phyloP scores from a whole-genome alignment of 2,888 invertebrate genomes.

The Tetragnatha montana region DNA sequence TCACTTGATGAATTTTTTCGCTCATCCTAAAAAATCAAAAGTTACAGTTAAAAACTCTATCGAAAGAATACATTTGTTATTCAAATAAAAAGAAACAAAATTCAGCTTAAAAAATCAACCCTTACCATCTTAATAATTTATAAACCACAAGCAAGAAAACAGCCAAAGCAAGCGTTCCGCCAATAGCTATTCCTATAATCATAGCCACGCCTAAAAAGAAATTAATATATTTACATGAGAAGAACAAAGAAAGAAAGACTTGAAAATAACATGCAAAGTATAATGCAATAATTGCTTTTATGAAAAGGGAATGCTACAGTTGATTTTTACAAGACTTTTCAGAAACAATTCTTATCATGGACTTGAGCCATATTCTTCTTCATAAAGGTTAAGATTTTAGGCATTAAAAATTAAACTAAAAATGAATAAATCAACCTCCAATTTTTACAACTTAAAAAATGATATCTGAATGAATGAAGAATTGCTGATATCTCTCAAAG shows the following conservation, averaged over 20 bases:
- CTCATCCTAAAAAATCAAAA: constrained; percentile 58
- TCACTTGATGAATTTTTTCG: constrained; percentile 65
- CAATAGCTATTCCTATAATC: constrained; percentile 60
- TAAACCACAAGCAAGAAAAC: constrained; percentile 48
- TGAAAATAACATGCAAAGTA: not conserved
- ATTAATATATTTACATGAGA: not conserved
- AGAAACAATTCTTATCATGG: too few relatives aligned
- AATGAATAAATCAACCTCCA: too few relatives aligned
- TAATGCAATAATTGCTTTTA: not conserved
- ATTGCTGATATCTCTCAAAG: not conserved
- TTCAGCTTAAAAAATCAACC: not conserved
- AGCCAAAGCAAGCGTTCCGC: constrained; percentile 56
- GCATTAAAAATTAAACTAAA: too few relatives aligned
- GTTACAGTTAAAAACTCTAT: not conserved
- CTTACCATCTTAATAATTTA: constrained; percentile 53
- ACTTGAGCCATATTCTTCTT: too few relatives aligned
- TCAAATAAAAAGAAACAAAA: not conserved
- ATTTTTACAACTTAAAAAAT: too few relatives aligned
- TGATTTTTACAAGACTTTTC: too few relatives aligned
- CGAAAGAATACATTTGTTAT: not conserved
- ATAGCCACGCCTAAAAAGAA: constrained; percentile 51
- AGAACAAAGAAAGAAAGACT: not conserved
- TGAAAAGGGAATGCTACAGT: not conserved
- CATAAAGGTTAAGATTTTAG: too few relatives aligned
- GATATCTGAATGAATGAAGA: too few relatives aligned